These are phyloP conservation scores for Coptotermes formosanus DNA, from an alignment of 1,140 invertebrate species.

Conservation along the genomic window DNA sequence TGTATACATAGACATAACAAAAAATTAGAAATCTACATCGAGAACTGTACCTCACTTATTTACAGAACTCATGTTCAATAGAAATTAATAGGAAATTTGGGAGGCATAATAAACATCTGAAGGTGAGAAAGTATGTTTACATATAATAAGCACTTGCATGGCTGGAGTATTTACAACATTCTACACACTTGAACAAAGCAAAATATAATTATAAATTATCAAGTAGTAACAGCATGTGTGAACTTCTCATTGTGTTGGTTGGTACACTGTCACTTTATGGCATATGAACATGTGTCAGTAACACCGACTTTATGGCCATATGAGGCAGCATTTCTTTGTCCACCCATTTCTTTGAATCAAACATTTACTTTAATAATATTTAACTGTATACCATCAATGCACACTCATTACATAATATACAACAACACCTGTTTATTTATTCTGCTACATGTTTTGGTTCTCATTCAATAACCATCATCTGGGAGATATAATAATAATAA, in stretches of 20 bases:
- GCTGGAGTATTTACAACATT: conserved; percentile 4
- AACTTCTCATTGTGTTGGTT: neutral
- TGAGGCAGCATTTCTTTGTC: neutral
- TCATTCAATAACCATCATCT: no score
- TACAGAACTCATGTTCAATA: neutral
- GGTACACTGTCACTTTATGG: neutral
- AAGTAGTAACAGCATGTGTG: neutral
- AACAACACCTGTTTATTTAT: no score
- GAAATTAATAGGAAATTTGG: neutral
- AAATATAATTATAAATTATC: neutral
- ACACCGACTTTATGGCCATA: neutral
- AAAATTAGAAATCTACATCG: neutral
- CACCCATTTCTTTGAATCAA: neutral
- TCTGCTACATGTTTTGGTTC: no score
- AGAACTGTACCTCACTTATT: neutral
- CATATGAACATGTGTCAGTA: neutral
- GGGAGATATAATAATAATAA: no score
- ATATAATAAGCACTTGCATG: neutral
- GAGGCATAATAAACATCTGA: neutral
- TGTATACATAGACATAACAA: neutral
- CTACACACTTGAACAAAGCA: neutral
- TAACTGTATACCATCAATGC: no score
- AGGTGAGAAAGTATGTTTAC: neutral
- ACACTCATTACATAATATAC: no score
- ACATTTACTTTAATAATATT: neutral